Evolutionary conservation across 2,888 invertebrate species (phyloP).

Genomic region (Lasioglossum zephyrum): DNA sequence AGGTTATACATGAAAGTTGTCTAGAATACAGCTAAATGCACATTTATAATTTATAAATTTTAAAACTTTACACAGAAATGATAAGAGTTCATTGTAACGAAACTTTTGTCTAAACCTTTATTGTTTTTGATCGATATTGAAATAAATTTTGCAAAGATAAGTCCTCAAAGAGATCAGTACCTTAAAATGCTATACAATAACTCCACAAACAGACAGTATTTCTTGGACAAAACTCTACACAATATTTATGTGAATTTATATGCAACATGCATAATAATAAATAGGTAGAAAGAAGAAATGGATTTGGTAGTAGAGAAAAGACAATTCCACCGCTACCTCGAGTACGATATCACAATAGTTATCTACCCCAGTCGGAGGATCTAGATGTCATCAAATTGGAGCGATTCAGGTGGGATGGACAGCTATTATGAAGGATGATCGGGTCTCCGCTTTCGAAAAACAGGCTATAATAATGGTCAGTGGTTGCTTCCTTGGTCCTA

Average conservation of each 20-base stretch:
- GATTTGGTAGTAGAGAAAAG: not conserved
- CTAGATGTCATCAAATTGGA: not conserved
- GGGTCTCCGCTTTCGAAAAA: not conserved
- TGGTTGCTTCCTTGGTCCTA: constrained; percentile 20
- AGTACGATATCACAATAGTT: not conserved
- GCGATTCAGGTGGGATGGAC: not conserved
- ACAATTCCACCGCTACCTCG: not conserved
- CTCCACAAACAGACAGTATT: not conserved
- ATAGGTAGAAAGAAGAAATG: not conserved
- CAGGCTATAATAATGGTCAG: constrained; percentile 39
- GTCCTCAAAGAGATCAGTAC: not conserved
- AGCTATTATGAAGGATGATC: not conserved
- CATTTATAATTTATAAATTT: too few relatives aligned
- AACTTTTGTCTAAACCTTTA: not conserved
- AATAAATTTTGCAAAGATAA: not conserved
- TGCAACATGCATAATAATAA: not conserved
- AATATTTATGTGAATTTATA: not conserved
- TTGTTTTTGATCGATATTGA: not conserved
- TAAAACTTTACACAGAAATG: too few relatives aligned
- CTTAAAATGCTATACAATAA: not conserved
- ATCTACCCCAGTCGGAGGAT: not conserved
- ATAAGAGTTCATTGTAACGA: too few relatives aligned
- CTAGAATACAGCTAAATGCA: too few relatives aligned
- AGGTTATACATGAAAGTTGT: too few relatives aligned
- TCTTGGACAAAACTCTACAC: not conserved